These are phyloP conservation scores for Melanerpes aurifrons DNA, from an alignment of 2,113 vertebrate genomes.

Conservation along the genomic window DNA sequence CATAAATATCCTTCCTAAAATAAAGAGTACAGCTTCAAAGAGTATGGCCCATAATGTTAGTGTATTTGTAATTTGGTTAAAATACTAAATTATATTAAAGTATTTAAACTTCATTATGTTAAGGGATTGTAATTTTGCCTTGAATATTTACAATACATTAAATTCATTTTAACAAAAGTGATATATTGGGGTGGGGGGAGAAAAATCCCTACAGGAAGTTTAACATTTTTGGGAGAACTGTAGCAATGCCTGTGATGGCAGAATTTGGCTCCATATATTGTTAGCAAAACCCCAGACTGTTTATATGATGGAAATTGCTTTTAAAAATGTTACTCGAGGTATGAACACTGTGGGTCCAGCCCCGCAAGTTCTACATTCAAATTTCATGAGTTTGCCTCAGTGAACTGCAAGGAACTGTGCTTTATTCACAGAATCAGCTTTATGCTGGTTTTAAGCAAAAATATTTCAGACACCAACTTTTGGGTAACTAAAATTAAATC, in stretches of 20 bases:
- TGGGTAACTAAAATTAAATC: not conserved
- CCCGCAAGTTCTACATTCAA: not conserved
- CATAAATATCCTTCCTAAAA: not conserved
- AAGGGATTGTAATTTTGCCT: not conserved
- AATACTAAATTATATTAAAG: not conserved
- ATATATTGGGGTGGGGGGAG: not conserved
- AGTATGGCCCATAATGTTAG: not conserved
- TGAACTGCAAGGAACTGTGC: not conserved
- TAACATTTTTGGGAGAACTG: not conserved
- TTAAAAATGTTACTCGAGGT: slow-evolving; percentile 9
- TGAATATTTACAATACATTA: not conserved
- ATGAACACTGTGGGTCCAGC: not conserved
- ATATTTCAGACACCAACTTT: not conserved
- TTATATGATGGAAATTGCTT: slow-evolving; percentile 45
- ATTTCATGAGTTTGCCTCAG: slow-evolving; percentile 26
- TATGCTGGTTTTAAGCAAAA: not conserved
- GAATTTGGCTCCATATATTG: slow-evolving; percentile 32
- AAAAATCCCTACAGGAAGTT: not conserved
- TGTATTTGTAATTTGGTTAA: not conserved
- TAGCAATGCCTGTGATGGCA: not conserved
- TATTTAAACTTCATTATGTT: not conserved
- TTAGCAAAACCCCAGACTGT: not conserved
- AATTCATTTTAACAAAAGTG: not conserved
- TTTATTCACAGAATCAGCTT: not conserved
- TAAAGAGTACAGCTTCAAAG: not conserved